Evolutionary conservation across 2,888 invertebrate genomes (phyloP), one percentile per base, ranked within the genome.

Genomic region (Stratiomys singularior): DNA sequence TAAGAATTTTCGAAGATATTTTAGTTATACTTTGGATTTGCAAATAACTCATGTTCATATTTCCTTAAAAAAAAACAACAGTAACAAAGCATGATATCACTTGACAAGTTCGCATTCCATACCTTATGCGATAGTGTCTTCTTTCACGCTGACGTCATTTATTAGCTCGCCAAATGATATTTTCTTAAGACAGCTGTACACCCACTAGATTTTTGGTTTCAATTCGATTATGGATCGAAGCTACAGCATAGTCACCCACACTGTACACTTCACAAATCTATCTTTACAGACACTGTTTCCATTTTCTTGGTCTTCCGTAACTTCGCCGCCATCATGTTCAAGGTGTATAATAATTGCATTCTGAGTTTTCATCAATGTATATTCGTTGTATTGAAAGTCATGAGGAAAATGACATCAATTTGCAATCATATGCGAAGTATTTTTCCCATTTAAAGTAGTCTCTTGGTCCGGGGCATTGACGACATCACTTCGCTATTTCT

Each of bases 401-500:
- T 52, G 15, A 52, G 7, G n/a, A 18, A 52, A 52, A 64, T 64
- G 64, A 30, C n/a, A 67, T 60, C 60, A 25, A 60, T 60, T 60
- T 25, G 25, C 60, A 60, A 60, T 23, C 60, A 60, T 21, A 60
- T 30, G 30, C 30, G 28, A 71, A 47, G 47, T 44, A 47, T 52
- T 71, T 71, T 71, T 47, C 9, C 71, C 71, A 71, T 71, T 47
- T 71, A 47, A 71, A 71, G 71, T 27, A 71, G 25, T 71, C 27
- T 11, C 25, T 52, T 52, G 1, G 28, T 64, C 11, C 27, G 47
- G 47, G 47, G 46, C 67, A 67, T 71, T 46, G 71, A 23, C 71
- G 71, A 71, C 71, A 47, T 71, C 71, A 71, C 47, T 47, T 25
- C 13, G 71, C 71, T 71, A 71, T 71, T 71, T 71, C 71, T 71